phyloP scores from a whole-genome alignment of 2,797 vertebrate species.

The Channallabes apus region DNA sequence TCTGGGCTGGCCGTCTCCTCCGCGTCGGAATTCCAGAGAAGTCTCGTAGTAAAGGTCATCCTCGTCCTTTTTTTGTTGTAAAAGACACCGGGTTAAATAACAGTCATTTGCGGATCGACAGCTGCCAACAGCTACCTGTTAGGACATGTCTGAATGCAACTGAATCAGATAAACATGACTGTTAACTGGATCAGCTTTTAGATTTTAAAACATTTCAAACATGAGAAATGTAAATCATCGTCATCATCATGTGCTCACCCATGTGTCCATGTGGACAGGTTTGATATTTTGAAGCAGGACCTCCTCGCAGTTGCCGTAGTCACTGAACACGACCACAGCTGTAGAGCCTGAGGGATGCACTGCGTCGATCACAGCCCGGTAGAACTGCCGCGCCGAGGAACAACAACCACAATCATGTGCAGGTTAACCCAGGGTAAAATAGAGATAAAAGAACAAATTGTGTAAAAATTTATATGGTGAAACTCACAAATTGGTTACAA shows the following conservation, averaged over 20 bases:
- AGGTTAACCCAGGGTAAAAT: not conserved
- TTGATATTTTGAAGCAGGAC: constrained; percentile 95
- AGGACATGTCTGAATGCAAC: not conserved
- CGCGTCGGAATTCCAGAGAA: constrained; percentile 91
- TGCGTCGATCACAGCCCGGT: constrained; percentile 92
- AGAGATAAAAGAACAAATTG: not conserved
- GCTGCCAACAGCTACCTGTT: not conserved
- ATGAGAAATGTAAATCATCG: not conserved
- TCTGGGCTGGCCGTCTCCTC: constrained; percentile 92
- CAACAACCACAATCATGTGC: not conserved
- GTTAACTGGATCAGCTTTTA: not conserved
- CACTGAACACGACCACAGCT: constrained; percentile 95
- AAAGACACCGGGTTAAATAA: constrained; percentile 15
- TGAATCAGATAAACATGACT: not conserved
- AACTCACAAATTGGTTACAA: not conserved
- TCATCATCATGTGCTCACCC: constrained; percentile 78
- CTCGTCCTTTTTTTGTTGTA: constrained; percentile 75
- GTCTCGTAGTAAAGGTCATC: constrained; percentile 90
- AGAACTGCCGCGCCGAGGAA: constrained; percentile 78
- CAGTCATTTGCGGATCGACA: not conserved
- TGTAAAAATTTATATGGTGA: not conserved
- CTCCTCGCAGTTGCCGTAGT: constrained; percentile 98
- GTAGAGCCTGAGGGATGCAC: constrained; percentile 96
- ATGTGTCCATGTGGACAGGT: constrained; percentile 81
- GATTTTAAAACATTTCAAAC: not conserved